Conservation (phyloP, 2,888 invertebrate genomes). For the Lepeophtheirus nordmannii region DNA sequence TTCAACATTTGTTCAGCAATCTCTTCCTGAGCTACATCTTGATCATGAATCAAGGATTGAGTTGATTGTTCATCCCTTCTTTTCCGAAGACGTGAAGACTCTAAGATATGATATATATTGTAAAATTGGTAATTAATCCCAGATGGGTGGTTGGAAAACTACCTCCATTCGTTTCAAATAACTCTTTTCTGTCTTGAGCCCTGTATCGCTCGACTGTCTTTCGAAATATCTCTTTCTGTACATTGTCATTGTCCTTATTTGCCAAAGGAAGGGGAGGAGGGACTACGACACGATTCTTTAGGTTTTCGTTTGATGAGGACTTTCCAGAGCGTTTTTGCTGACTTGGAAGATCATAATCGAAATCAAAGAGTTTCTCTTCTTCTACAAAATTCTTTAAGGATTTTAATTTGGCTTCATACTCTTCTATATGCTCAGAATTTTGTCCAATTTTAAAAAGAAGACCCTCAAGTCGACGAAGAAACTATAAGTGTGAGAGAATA, state of each 20-base stretch:
- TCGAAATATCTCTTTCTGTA: not conserved
- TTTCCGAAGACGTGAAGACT: not conserved
- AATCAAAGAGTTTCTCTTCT: not conserved
- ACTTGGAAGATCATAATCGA: not conserved
- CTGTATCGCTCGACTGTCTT: not conserved
- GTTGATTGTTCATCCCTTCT: not conserved
- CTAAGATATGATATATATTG: not conserved
- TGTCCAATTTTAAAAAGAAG: not conserved
- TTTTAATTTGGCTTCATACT: not conserved
- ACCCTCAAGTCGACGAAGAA: not conserved
- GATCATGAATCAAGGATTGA: slow-evolving; percentile 35
- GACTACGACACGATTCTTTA: not conserved
- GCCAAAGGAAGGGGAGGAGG: not conserved
- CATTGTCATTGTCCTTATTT: not conserved
- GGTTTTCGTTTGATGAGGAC: not conserved
- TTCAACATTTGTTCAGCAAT: slow-evolving; percentile 39
- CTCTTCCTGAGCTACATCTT: slow-evolving; percentile 37
- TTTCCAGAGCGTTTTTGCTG: not conserved
- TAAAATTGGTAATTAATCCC: not conserved
- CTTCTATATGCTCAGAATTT: not conserved
- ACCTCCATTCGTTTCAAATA: not conserved
- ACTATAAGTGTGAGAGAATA: not conserved
- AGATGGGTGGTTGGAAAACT: not conserved
- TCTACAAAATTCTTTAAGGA: not conserved
- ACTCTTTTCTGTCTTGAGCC: slow-evolving; percentile 1